phyloP scores from a whole-genome alignment of 2,113 vertebrate species.

The Myrmecophaga tridactyla region DNA sequence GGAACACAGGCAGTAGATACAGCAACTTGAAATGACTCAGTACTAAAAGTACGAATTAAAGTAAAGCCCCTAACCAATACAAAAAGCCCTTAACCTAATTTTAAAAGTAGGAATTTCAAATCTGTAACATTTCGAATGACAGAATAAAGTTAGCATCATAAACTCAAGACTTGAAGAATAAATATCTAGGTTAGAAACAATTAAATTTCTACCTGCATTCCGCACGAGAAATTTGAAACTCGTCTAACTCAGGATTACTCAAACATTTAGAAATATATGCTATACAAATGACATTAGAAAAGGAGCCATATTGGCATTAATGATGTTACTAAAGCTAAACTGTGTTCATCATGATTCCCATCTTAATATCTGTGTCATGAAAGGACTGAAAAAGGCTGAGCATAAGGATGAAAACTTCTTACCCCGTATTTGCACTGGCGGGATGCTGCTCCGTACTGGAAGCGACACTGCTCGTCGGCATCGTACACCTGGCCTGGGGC shows the following conservation, averaged over 20 bases:
- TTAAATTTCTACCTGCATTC: neutral
- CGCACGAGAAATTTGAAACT: slow-evolving; percentile 45
- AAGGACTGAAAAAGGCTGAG: slow-evolving; percentile 73
- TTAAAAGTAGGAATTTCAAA: slow-evolving; percentile 57
- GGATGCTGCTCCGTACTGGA: slow-evolving; percentile 97
- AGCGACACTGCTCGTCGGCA: slow-evolving; percentile 98
- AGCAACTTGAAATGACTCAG: slow-evolving; percentile 55
- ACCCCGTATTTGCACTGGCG: slow-evolving; percentile 99
- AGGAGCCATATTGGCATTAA: slow-evolving; percentile 65
- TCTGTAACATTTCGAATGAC: slow-evolving; percentile 32
- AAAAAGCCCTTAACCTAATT: slow-evolving; percentile 55
- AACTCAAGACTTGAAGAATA: slow-evolving; percentile 47
- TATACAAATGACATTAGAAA: slow-evolving; percentile 75
- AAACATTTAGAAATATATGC: slow-evolving; percentile 66
- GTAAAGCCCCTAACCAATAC: slow-evolving; percentile 53
- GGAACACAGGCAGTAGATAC: slow-evolving; percentile 60
- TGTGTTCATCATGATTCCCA: slow-evolving; percentile 38
- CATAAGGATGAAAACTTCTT: slow-evolving; percentile 90
- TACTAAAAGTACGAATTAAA: slow-evolving; percentile 56
- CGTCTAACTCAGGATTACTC: slow-evolving; percentile 44
- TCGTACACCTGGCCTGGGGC: slow-evolving; percentile 99
- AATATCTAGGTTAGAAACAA: slow-evolving; percentile 38
- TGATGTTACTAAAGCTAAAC: slow-evolving; percentile 44
- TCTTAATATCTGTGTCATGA: slow-evolving; percentile 62
- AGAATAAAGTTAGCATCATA: slow-evolving; percentile 54